Evolutionary conservation across 2,888 invertebrate genomes (phyloP), one percentile per base, ranked within the genome.

Genomic region (Erebia palarica): DNA sequence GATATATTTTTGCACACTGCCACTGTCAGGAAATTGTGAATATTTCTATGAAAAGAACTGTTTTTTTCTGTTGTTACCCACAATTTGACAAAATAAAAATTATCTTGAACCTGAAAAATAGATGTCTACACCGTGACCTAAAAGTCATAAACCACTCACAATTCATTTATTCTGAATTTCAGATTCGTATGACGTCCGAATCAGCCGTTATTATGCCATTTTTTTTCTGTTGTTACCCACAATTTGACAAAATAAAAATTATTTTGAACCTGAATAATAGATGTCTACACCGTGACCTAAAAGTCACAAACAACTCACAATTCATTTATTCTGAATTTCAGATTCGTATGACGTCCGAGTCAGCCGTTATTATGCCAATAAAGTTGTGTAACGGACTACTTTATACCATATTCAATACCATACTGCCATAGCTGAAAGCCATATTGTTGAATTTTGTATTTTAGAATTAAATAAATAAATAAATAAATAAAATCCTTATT

Each of bases 111-210:
- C 18, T 63, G 63, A 18, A 16, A 60, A 49, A 47, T 63, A 49
- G 21, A 49, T n/a, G 16, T 8, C 27, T 59, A 61, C 21, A 7
- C 16, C 44, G 61, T 9, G 63, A 49, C 21, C 63, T 14, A 7
- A 63, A 63, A 63, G 13, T 44, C 44, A 21, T 42, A 44, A 13
- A 14, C 18, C 3, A 8, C 13, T 63, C 14, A 14, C 14, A 49
- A 49, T 49, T 14, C 2, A 63, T 63, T 21, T 47, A 63, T 63
- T 63, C 63, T 49, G 49, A 47, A 63, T 49, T 63, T 63, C 49
- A 49, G 47, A 63, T 63, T 47, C 49, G 49, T 49, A 63, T 63
- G 63, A 63, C 63, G 63, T 63, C 49, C 16, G 44, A 11, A 44
- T 42, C 55, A 16, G 27, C 60, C 47, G 63, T 63, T 63, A 63